Base-by-base conservation (phyloP, 2,113 vertebrate genomes). In the Orientallactaga bullata region DNA sequence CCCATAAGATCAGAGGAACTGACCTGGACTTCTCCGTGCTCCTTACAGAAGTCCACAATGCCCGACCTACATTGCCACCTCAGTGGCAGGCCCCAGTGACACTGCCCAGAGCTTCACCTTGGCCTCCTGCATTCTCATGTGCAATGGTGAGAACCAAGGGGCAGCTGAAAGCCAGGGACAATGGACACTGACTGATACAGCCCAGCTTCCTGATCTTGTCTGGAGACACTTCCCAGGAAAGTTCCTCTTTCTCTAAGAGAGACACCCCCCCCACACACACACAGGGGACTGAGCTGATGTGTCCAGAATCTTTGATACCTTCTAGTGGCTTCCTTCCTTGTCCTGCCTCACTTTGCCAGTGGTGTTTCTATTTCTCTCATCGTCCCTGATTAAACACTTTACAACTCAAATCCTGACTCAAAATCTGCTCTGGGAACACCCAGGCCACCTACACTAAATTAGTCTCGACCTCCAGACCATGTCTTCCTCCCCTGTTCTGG, bases 101-200 rank as follows among this genome's bases (percentile, higher is more conserved):
- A 61, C 20, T 2, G 1, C 7, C 58, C 1, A 37, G 51, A 32
- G 37, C 47, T 21, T 69, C 37, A 47, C 28, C 37, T 35, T 20
- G 30, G 35, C 65, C 86, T 66, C 86, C 83, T 26, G 32, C 16
- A 87, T 28, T n/a, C 51, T 24, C n/a, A 32, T 15, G 21, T 4
- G 2, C 35, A 37, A 0, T 10, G 30, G 77, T 21, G 21, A 17
- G 9, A 42, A 51, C 55, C 11, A 5, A 0, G 0, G 77, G n/a
- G n/a, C 17, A 24, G 30, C 58, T 20, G 26, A 61, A 37, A 61
- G 77, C 21, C 47, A 39, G 8, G 13, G n/a, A 42, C 17, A 5
- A n/a, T 0, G 21, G 20, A 12, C 58, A 74, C n/a, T 51, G 21
- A 66, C 42, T 15, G 30, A n/a, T 21, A 13, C 2, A 86, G 1